Conservation (phyloP, 2,888 invertebrate species). For the Lacanobia wlatinum region DNA sequence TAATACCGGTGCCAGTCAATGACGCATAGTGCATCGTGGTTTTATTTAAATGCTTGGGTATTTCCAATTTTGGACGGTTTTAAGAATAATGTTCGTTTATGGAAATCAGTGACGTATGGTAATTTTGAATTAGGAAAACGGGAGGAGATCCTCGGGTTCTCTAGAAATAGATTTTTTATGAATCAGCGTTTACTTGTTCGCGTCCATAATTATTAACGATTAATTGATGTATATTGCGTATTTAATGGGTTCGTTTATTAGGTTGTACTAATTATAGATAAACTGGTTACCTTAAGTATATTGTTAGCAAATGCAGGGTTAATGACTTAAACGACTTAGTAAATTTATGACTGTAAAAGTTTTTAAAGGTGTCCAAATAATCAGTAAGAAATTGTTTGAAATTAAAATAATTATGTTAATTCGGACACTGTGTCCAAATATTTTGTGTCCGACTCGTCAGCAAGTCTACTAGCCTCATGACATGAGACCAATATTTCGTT, state of each 20-base stretch:
- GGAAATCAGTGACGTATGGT: slow-evolving; percentile 40
- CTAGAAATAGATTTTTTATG: slow-evolving; percentile 18
- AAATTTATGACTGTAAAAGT: too few relatives aligned
- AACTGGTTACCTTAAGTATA: neutral
- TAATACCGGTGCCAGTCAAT: slow-evolving; percentile 18
- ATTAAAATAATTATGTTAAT: too few relatives aligned
- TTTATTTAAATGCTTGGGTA: slow-evolving; percentile 23
- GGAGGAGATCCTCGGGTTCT: neutral
- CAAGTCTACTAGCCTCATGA: too few relatives aligned
- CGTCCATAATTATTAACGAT: neutral
- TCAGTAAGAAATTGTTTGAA: too few relatives aligned
- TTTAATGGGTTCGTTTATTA: neutral
- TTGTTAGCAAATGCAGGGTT: neutral
- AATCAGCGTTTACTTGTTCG: neutral
- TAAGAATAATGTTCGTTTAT: slow-evolving; percentile 9
- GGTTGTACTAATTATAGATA: neutral
- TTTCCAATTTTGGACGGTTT: slow-evolving; percentile 35
- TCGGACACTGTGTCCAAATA: too few relatives aligned
- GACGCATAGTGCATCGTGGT: slow-evolving; percentile 47
- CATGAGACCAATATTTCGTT: too few relatives aligned
- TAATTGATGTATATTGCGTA: neutral
- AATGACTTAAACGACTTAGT: neutral
- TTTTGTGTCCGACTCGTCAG: too few relatives aligned
- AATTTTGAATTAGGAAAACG: slow-evolving; percentile 12
- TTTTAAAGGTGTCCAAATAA: too few relatives aligned